Conservation (phyloP, 2,888 invertebrate genomes). For the Diarsia brunnea region DNA sequence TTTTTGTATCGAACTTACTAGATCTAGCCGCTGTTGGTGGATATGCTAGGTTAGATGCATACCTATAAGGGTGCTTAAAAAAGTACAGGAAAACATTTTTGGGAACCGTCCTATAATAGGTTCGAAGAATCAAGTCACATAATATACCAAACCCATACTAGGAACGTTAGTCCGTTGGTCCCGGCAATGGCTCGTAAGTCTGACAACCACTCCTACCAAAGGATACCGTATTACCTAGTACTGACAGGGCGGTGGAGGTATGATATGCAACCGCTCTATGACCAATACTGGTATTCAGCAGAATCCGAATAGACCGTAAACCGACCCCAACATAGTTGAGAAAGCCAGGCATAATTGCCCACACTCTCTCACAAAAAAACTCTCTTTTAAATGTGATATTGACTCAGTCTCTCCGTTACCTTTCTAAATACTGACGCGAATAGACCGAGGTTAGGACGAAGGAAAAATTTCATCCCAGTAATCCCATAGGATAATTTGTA, state of each 20-base stretch:
- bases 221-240: neutral
- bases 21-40: neutral
- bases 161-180: neutral
- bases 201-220: neutral
- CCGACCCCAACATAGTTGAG: neutral
- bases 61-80: neutral
- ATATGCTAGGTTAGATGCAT: neutral
- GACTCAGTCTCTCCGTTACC: neutral
- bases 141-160: neutral
- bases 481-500: neutral
- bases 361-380: neutral
- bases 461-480: neutral
- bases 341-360: neutral
- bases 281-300: neutral
- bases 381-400: neutral
- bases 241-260: neutral
- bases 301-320: neutral
- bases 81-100: neutral
- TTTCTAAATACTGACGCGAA: neutral
- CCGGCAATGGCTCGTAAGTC: neutral
- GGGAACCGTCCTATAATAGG: neutral
- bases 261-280: neutral
- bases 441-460: neutral
- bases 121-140: neutral
- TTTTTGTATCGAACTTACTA: constrained; percentile 23